Percentiles rank a stretch among this genome's conserved stretches.
These are phyloP conservation scores for Anhinga anhinga DNA, from an alignment of 2,113 vertebrate species.

Conservation along the genomic window DNA sequence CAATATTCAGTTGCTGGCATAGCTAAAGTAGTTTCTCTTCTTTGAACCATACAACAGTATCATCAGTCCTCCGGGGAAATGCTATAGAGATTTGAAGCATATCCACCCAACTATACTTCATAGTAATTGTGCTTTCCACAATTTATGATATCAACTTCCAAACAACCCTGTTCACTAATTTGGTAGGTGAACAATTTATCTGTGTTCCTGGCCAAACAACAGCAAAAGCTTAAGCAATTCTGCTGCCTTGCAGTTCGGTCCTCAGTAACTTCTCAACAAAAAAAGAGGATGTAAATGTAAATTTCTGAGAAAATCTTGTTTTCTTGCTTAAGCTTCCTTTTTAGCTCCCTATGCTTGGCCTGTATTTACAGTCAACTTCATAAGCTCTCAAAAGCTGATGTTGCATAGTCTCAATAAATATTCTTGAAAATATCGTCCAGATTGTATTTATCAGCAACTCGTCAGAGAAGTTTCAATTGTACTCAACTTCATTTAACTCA, in stretches of 20 bases:
- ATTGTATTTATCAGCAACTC: not conserved
- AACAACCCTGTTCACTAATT: not conserved
- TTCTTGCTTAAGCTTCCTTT: not conserved
- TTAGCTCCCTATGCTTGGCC: not conserved
- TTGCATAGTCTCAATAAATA: not conserved
- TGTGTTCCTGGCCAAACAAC: not conserved
- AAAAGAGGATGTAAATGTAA: not conserved
- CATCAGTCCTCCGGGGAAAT: not conserved
- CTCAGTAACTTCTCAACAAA: not conserved
- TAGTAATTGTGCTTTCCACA: not conserved
- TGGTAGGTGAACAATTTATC: not conserved
- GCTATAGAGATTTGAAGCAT: not conserved
- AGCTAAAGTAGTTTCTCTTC: not conserved
- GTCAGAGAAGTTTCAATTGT: not conserved
- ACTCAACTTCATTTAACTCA: not conserved
- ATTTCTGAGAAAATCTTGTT: not conserved
- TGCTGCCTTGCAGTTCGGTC: not conserved
- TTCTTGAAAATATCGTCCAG: not conserved
- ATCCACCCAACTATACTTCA: not conserved
- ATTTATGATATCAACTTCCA: not conserved
- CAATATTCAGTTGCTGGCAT: not conserved
- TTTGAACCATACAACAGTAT: not conserved
- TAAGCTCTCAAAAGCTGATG: not conserved
- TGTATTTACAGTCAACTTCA: not conserved
- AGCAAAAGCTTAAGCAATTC: not conserved